Evolutionary conservation across 2,797 vertebrate species (phyloP).

Genomic region (Tarsius wallacei): DNA sequence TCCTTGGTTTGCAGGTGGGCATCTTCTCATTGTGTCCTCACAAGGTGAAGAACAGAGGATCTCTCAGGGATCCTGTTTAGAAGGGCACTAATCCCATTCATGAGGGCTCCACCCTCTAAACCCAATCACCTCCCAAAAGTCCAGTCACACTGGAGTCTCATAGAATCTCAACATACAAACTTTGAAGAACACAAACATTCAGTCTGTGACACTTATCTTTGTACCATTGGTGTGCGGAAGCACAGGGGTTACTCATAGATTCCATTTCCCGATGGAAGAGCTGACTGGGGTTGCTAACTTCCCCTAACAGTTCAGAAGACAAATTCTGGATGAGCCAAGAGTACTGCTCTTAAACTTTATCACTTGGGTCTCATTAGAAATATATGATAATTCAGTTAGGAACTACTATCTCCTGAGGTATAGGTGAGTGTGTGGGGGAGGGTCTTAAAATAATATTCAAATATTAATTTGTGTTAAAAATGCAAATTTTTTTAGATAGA

Average conservation of each 20-base stretch:
- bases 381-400: background rate
- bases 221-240: background rate
- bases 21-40: background rate
- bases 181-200: background rate
- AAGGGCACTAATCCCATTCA: background rate
- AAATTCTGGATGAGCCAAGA: constrained; percentile 1
- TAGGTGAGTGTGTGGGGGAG: background rate
- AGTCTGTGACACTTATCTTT: background rate
- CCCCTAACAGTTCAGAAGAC: background rate
- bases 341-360: background rate
- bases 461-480: background rate
- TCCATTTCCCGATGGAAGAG: background rate
- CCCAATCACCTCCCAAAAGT: background rate
- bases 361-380: constrained; percentile 6
- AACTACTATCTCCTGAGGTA: background rate
- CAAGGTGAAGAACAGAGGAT: too few relatives aligned
- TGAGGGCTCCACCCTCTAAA: background rate
- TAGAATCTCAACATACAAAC: background rate
- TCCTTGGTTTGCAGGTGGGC: background rate
- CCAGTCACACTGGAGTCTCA: background rate
- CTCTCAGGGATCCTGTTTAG: background rate
- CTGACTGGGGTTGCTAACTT: background rate
- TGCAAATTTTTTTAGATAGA: constrained; percentile 35
- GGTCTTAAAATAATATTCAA: constrained; percentile 37
- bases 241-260: background rate